These are phyloP conservation scores for Saturnia japonica DNA, from an alignment of 2,888 invertebrate genomes.

Conservation along the genomic window DNA sequence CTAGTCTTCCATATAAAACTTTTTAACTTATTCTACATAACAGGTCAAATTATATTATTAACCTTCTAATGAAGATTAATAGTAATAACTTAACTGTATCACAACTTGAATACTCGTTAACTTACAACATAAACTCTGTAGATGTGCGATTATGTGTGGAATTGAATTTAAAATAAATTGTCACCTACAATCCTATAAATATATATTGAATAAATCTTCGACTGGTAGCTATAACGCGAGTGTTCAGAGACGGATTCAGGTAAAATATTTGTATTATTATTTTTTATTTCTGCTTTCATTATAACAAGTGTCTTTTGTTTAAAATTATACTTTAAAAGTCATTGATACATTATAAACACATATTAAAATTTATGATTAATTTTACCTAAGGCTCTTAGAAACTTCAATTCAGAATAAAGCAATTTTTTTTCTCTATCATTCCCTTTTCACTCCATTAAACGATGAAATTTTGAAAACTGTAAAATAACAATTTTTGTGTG, in stretches of 20 bases:
- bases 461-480: too few relatives aligned
- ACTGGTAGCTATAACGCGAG: slow-evolving; percentile 30
- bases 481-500: too few relatives aligned
- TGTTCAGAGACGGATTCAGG: slow-evolving; percentile 33
- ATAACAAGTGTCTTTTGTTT: background rate
- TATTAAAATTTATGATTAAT: too few relatives aligned
- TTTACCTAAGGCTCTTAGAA: too few relatives aligned
- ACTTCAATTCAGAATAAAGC: too few relatives aligned
- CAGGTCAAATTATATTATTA: background rate
- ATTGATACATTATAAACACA: too few relatives aligned
- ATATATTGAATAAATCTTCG: slow-evolving; percentile 43
- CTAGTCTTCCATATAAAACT: too few relatives aligned
- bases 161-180: slow-evolving; percentile 39
- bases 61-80: background rate
- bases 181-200: slow-evolving; percentile 40
- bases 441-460: too few relatives aligned
- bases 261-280: background rate
- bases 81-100: slow-evolving; percentile 2
- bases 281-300: background rate
- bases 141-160: slow-evolving; percentile 29
- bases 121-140: slow-evolving; percentile 30
- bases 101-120: slow-evolving; percentile 7
- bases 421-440: too few relatives aligned
- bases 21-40: too few relatives aligned
- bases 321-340: too few relatives aligned